These are phyloP conservation scores for Peribatodes rhomboidaria DNA, from an alignment of 2,888 invertebrate genomes.

Conservation along the genomic window DNA sequence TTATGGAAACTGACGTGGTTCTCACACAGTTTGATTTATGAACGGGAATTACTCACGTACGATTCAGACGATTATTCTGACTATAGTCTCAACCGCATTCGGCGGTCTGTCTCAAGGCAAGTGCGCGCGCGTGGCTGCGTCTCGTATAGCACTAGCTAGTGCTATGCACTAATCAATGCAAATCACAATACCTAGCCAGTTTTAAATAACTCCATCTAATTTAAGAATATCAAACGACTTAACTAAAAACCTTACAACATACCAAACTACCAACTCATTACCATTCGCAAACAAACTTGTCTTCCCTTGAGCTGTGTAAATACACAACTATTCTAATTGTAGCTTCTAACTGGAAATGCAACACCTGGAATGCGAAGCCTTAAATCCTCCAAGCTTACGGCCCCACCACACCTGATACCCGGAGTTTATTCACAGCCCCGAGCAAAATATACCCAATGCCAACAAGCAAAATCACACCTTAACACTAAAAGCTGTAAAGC, in stretches of 20 bases:
- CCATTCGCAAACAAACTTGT: constrained; percentile 15
- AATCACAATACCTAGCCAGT: too few relatives aligned
- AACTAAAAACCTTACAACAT: background rate
- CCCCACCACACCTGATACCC: constrained; percentile 60
- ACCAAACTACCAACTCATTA: background rate
- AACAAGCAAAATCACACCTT: constrained; percentile 32
- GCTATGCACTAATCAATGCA: too few relatives aligned
- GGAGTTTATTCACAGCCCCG: constrained; percentile 51
- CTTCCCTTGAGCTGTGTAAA: constrained; percentile 9
- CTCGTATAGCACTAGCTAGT: too few relatives aligned
- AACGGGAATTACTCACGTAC: too few relatives aligned
- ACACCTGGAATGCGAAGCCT: constrained; percentile 64
- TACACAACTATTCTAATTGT: constrained; percentile 50
- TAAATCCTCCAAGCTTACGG: constrained; percentile 63
- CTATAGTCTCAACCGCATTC: too few relatives aligned
- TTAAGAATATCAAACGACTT: background rate
- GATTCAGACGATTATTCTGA: too few relatives aligned
- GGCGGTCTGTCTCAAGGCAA: too few relatives aligned
- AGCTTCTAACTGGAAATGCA: constrained; percentile 54
- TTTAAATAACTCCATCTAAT: background rate
- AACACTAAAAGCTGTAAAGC: constrained; percentile 26
- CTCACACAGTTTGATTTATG: too few relatives aligned
- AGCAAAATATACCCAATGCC: constrained; percentile 26
- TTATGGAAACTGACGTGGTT: too few relatives aligned
- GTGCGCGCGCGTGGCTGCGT: too few relatives aligned